Evolutionary conservation across 2,797 vertebrate species (phyloP).

Genomic region (Furcifer pardalis): DNA sequence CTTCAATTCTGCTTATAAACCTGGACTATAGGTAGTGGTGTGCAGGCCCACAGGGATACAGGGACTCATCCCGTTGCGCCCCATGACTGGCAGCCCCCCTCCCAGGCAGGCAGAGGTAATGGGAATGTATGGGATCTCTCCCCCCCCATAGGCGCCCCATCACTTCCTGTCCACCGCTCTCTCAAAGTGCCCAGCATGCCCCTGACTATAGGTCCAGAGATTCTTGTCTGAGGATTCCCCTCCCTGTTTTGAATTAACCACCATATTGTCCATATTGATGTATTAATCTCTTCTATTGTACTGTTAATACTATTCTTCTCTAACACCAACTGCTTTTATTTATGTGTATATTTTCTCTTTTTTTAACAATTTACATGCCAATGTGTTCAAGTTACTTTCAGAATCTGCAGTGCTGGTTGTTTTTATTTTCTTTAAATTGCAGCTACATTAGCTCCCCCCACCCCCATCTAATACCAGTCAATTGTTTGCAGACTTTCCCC

Average conservation of each 20-base stretch:
- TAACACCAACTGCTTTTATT: not conserved
- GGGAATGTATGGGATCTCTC: no score
- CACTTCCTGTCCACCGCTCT: no score
- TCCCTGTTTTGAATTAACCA: not conserved
- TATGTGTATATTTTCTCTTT: not conserved
- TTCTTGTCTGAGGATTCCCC: not conserved
- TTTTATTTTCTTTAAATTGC: conserved; percentile 15
- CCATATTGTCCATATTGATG: not conserved
- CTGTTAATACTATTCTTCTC: not conserved
- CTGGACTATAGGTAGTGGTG: no score
- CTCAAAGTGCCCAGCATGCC: no score
- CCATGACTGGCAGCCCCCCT: no score
- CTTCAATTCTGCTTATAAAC: not conserved
- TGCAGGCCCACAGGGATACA: no score
- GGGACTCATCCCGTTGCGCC: no score
- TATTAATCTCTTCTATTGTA: not conserved
- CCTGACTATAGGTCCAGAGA: not conserved
- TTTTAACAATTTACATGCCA: not conserved
- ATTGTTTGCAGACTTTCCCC: not conserved
- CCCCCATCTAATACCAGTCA: not conserved
- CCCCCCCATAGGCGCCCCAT: no score
- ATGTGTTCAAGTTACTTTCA: conserved; percentile 14
- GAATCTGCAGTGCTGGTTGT: not conserved
- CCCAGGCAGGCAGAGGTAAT: no score
- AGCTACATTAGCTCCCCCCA: conserved; percentile 23